These are phyloP conservation scores for Octopus sinensis DNA, from an alignment of 1,140 invertebrate genomes.

Conservation along the genomic window DNA sequence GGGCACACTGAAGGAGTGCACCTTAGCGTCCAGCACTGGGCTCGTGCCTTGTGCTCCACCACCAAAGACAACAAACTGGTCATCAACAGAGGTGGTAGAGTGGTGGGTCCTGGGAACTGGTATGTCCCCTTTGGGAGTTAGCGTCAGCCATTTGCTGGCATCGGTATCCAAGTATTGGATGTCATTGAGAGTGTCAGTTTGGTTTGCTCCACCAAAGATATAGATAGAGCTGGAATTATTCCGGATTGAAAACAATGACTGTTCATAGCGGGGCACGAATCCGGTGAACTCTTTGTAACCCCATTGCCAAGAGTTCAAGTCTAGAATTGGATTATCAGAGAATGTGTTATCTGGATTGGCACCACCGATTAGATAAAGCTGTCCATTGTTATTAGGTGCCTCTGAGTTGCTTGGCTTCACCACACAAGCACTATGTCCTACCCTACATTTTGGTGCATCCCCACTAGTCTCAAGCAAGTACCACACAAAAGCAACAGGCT, in stretches of 20 bases:
- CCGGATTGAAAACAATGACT: constrained; percentile 47
- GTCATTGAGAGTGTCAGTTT: constrained; percentile 54
- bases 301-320: constrained; percentile 52
- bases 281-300: constrained; percentile 46
- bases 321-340: constrained; percentile 51
- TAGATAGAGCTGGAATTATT: constrained; percentile 49
- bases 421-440: constrained; percentile 53
- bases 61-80: constrained; percentile 54
- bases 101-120: constrained; percentile 53
- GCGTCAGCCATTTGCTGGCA: constrained; percentile 41
- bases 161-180: constrained; percentile 50
- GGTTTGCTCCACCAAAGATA: constrained; percentile 56
- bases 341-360: constrained; percentile 54
- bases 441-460: constrained; percentile 52
- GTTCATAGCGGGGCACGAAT: constrained; percentile 52
- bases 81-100: constrained; percentile 42
- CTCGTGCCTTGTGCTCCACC: constrained; percentile 53
- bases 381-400: constrained; percentile 41
- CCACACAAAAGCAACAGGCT: constrained; percentile 47
- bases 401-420: constrained; percentile 20
- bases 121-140: constrained; percentile 40
- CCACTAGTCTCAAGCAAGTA: constrained; percentile 52
- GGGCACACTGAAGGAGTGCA: constrained; percentile 50
- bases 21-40: constrained; percentile 52
- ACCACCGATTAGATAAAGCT: constrained; percentile 54